Conservation (phyloP, 2,888 invertebrate genomes). For the Daptonema setosum region DNA sequence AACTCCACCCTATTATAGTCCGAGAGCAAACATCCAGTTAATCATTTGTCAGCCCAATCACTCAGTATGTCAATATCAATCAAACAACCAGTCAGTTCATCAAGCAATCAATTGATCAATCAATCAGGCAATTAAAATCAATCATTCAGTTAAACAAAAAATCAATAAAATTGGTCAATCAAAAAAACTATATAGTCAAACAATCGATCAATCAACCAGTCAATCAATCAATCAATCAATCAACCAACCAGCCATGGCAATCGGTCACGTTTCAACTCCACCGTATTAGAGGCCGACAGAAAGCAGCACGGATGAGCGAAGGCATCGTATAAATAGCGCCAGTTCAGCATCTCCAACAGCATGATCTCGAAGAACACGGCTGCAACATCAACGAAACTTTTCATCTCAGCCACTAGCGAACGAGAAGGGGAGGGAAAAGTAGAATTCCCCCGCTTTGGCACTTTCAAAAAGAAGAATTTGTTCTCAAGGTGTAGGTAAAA, state of each 20-base stretch:
- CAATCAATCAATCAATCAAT: neutral
- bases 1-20: too few relatives aligned
- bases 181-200: neutral
- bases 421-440: too few relatives aligned
- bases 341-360: slow-evolving; percentile 1
- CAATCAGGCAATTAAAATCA: neutral
- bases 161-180: neutral
- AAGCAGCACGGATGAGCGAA: neutral
- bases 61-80: too few relatives aligned
- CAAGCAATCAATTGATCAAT: too few relatives aligned
- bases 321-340: slow-evolving; percentile 1
- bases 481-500: too few relatives aligned
- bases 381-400: too few relatives aligned
- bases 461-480: too few relatives aligned
- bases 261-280: neutral
- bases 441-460: too few relatives aligned
- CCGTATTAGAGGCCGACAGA: neutral
- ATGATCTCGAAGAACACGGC: slow-evolving; percentile 3
- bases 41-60: too few relatives aligned
- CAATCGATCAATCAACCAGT: neutral
- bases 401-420: too few relatives aligned
- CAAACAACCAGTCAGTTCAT: too few relatives aligned
- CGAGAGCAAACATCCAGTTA: too few relatives aligned
- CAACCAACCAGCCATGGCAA: neutral
- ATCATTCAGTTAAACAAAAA: neutral